Percentiles rank a stretch among this genome's conserved stretches.
phyloP scores from a whole-genome alignment of 2,797 vertebrate species.

The Poeciliopsis gracilis region DNA sequence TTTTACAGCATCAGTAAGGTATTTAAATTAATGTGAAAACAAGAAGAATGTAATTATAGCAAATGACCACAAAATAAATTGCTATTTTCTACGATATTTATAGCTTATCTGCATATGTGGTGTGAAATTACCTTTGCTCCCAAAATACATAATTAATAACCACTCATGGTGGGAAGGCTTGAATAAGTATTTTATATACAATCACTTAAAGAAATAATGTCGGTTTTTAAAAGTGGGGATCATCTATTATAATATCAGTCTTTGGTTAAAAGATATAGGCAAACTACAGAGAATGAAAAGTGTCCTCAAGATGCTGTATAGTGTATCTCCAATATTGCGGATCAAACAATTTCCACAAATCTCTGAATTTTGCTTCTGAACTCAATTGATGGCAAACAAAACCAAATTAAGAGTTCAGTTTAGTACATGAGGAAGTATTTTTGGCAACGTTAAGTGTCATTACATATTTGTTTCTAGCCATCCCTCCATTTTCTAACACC shows the following conservation, averaged over 20 bases:
- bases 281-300: neutral
- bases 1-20: neutral
- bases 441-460: neutral
- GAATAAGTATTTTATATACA: neutral
- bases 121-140: neutral
- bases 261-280: neutral
- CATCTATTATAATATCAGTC: neutral
- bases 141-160: neutral
- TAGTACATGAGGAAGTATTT: neutral
- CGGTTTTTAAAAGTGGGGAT: neutral
- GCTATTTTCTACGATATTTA: neutral
- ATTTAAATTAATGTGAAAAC: neutral
- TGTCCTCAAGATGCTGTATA: neutral
- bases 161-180: neutral
- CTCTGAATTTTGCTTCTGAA: neutral
- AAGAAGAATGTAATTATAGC: neutral
- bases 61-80: neutral
- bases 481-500: no score
- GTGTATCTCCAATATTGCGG: neutral
- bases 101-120: neutral
- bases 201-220: neutral
- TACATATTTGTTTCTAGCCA: neutral
- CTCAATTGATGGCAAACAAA: neutral
- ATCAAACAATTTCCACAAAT: neutral
- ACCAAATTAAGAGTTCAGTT: neutral